Conservation (phyloP, 2,888 invertebrate species). For the Nomada hirtipes region DNA sequence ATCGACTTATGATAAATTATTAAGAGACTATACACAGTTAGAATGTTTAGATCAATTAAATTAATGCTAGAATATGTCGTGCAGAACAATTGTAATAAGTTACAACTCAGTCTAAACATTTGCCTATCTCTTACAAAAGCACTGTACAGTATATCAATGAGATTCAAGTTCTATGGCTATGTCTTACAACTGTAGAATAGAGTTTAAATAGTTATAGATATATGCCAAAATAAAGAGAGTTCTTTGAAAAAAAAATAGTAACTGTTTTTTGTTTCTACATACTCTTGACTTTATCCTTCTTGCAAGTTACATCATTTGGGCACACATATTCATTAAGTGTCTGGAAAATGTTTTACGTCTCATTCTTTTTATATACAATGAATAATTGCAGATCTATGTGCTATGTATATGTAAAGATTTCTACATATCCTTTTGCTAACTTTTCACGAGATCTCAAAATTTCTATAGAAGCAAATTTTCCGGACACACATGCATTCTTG, state of each 20-base stretch:
- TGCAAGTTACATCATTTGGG: slow-evolving; percentile 41
- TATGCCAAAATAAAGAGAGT: slow-evolving; percentile 78
- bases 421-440: background rate
- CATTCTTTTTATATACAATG: background rate
- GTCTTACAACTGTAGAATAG: slow-evolving; percentile 63
- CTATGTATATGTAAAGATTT: background rate
- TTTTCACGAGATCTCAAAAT: background rate
- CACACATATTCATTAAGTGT: slow-evolving; percentile 40
- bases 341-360: slow-evolving; percentile 37
- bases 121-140: slow-evolving; percentile 54
- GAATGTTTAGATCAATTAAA: slow-evolving; percentile 39
- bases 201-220: slow-evolving; percentile 61
- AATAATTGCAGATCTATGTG: background rate
- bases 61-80: slow-evolving; percentile 35
- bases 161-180: slow-evolving; percentile 50
- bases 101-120: slow-evolving; percentile 50
- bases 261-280: slow-evolving; percentile 68
- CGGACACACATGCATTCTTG: slow-evolving; percentile 42
- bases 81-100: slow-evolving; percentile 50
- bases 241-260: slow-evolving; percentile 67
- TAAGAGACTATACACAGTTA: slow-evolving; percentile 26
- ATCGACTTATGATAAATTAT: slow-evolving; percentile 14
- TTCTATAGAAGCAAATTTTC: slow-evolving; percentile 32
- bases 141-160: slow-evolving; percentile 55
- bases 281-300: slow-evolving; percentile 66